These are phyloP conservation scores for Xenus cinereus DNA, from an alignment of 2,113 vertebrate genomes.

Conservation along the genomic window DNA sequence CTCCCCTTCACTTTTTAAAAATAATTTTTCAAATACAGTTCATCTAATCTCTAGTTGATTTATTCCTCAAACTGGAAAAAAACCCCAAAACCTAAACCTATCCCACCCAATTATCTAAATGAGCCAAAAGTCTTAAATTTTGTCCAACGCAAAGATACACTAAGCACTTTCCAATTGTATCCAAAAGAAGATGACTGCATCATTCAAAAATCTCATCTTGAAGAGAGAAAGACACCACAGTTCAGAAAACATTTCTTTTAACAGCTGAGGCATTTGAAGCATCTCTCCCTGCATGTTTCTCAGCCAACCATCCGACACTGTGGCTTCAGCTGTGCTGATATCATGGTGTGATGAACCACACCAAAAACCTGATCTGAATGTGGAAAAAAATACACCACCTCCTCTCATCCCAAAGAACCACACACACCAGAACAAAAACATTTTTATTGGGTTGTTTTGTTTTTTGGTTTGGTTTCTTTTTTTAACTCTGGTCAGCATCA, in stretches of 20 bases:
- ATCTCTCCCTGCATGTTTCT: background rate
- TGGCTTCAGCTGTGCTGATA: background rate
- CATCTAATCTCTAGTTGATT: background rate
- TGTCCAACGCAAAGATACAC: background rate
- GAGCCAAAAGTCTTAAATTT: background rate
- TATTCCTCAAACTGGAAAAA: background rate
- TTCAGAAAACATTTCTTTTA: background rate
- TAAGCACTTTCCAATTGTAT: background rate
- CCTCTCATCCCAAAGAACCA: background rate
- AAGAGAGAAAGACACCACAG: background rate
- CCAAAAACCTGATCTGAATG: background rate
- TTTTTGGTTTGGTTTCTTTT: background rate
- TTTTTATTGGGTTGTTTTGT: no score
- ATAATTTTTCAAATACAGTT: background rate
- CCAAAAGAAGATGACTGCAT: background rate
- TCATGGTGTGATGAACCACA: background rate
- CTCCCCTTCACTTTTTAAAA: background rate
- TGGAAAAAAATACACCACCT: background rate
- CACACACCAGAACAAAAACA: background rate
- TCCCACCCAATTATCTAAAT: background rate
- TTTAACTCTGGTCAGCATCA: background rate
- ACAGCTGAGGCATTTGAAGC: background rate
- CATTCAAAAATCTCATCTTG: background rate
- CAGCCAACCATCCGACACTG: fast-evolving
- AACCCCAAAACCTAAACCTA: background rate